Conservation (phyloP, 2,888 invertebrate genomes). For the Stramonita haemastoma region DNA sequence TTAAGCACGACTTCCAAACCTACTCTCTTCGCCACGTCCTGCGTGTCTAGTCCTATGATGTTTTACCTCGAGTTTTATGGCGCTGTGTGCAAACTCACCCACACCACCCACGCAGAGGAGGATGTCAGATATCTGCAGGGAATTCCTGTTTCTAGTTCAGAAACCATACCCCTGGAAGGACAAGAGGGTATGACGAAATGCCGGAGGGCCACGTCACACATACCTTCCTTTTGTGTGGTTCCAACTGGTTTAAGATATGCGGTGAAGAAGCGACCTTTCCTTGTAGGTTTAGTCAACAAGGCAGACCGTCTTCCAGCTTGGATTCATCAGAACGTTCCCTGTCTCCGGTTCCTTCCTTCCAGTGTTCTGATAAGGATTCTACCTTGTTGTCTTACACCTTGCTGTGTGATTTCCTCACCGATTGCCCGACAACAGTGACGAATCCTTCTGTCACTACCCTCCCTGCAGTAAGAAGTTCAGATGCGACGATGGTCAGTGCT, state of each 20-base stretch:
- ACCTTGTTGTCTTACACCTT: neutral
- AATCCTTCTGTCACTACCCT: neutral
- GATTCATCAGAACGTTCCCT: neutral
- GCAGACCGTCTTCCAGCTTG: neutral
- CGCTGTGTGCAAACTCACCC: neutral
- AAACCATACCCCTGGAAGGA: neutral
- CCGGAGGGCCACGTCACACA: neutral
- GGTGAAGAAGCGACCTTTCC: neutral
- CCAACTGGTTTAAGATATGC: neutral
- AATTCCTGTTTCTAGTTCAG: neutral
- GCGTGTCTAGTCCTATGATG: neutral
- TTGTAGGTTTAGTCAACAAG: neutral
- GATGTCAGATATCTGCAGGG: too few species aligned
- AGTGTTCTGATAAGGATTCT: neutral
- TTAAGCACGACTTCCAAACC: neutral
- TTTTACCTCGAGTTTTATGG: neutral
- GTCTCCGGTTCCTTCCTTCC: neutral
- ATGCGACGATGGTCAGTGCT: neutral
- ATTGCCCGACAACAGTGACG: neutral
- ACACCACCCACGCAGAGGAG: neutral
- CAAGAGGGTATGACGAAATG: neutral
- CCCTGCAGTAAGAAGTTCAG: neutral
- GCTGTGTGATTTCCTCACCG: neutral
- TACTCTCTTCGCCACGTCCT: too few species aligned
- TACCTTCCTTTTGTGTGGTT: neutral